phyloP scores from a whole-genome alignment of 2,113 vertebrate species.

The Myiagra hebetior region DNA sequence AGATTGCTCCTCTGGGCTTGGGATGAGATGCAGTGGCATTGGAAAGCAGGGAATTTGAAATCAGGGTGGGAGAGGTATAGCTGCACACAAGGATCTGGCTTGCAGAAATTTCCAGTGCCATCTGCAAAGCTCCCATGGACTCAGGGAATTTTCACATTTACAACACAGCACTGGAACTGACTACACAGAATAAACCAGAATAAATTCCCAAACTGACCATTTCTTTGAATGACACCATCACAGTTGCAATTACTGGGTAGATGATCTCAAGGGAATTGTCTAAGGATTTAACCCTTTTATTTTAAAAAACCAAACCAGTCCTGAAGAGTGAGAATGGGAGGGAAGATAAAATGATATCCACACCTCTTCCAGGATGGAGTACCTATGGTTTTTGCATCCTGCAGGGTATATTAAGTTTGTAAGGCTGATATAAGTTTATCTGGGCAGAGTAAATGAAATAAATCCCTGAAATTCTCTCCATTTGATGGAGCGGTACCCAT shows the following conservation, averaged over 20 bases:
- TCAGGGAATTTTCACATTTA: neutral
- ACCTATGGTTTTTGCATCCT: neutral
- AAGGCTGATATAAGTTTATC: neutral
- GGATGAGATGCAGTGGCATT: neutral
- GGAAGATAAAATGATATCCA: neutral
- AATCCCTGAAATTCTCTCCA: neutral
- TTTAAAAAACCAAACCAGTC: neutral
- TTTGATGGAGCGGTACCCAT: neutral
- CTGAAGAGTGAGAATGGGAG: neutral
- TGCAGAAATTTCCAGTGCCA: neutral
- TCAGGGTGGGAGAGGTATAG: neutral
- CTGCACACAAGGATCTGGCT: neutral
- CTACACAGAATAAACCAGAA: neutral
- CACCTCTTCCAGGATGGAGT: neutral
- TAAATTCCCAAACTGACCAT: neutral
- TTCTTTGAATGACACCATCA: neutral
- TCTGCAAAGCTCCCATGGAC: neutral
- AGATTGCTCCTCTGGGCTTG: neutral
- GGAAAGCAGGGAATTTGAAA: neutral
- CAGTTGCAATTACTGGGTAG: neutral
- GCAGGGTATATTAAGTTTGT: neutral
- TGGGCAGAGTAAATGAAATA: neutral
- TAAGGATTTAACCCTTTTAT: neutral
- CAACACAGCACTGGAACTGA: neutral
- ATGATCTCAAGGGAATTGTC: neutral